phyloP scores from a whole-genome alignment of 1,140 invertebrate species.

The Brachionus koreanus region DNA sequence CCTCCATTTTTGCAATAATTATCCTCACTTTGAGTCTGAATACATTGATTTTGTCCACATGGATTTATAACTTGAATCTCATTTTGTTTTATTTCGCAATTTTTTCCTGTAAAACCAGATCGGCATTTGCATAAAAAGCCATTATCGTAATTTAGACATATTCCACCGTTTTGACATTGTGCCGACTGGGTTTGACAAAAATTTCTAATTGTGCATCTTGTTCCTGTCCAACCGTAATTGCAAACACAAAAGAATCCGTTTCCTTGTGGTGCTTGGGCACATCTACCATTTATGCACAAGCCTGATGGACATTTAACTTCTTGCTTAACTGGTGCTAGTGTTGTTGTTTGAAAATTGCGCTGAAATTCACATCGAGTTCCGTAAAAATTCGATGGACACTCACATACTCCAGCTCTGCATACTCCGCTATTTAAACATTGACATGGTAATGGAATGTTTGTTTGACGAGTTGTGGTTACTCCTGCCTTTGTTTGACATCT shows the following conservation, averaged over 20 bases:
- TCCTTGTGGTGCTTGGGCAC: neutral
- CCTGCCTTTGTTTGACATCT: conserved; percentile 7
- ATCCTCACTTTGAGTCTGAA: neutral
- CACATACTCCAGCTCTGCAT: neutral
- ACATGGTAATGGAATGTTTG: conserved; percentile 16
- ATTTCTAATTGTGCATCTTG: conserved; percentile 38
- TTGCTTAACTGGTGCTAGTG: neutral
- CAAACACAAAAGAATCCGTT: conserved; percentile 28
- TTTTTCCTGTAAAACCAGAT: neutral
- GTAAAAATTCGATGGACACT: conserved; percentile 37
- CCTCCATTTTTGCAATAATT: conserved; percentile 24
- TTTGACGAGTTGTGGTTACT: neutral
- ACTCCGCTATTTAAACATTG: conserved; percentile 25
- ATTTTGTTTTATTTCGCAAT: conserved; percentile 31
- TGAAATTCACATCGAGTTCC: conserved; percentile 37
- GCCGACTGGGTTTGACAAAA: neutral
- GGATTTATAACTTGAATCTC: neutral
- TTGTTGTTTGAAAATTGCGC: neutral
- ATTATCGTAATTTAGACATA: conserved; percentile 9
- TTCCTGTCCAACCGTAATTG: conserved; percentile 31
- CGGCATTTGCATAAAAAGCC: neutral
- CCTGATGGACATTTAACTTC: conserved; percentile 10
- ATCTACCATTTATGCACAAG: conserved; percentile 24
- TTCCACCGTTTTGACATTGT: conserved; percentile 20
- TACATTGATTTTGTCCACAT: neutral